A percentile compares a stretch with the other conserved stretches of the same genome.
These are phyloP conservation scores for Antedon mediterranea DNA, from an alignment of 53 echinoderm and acorn worm genomes.

Conservation along the genomic window DNA sequence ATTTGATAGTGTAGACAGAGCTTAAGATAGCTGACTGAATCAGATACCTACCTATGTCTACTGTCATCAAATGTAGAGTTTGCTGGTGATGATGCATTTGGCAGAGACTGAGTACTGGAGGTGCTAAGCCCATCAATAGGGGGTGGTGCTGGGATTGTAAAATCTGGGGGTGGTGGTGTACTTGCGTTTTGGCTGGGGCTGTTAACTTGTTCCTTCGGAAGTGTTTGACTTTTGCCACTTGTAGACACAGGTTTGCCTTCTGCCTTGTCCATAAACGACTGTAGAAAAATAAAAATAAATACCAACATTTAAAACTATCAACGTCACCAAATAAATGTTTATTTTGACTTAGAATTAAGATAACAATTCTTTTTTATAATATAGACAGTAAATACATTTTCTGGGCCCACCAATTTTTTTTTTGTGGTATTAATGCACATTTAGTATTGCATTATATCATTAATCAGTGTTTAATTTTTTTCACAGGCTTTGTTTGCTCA, in stretches of 20 bases:
- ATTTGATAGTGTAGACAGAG: too few relatives aligned
- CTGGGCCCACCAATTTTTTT: too few relatives aligned
- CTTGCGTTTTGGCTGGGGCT: not conserved
- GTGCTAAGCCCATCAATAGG: not conserved
- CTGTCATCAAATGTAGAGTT: not conserved
- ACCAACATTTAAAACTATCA: too few relatives aligned
- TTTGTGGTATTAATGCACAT: too few relatives aligned
- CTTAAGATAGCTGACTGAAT: too few relatives aligned
- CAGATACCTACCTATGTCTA: not conserved
- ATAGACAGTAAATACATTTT: too few relatives aligned
- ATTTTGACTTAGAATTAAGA: too few relatives aligned
- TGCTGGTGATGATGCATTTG: not conserved
- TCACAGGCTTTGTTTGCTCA: too few relatives aligned
- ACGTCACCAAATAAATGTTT: too few relatives aligned
- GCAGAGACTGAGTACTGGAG: not conserved
- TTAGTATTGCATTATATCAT: too few relatives aligned
- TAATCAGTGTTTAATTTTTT: too few relatives aligned
- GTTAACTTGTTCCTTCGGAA: not conserved
- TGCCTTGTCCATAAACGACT: constrained; percentile 45
- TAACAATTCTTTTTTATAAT: too few relatives aligned
- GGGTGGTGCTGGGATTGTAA: not conserved
- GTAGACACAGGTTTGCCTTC: constrained; percentile 36
- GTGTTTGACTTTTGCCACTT: not conserved
- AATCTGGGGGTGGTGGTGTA: not conserved
- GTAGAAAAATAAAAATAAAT: not conserved